Base-by-base conservation (phyloP, 2,797 vertebrate genomes). In the Enteromius argenteus region DNA sequence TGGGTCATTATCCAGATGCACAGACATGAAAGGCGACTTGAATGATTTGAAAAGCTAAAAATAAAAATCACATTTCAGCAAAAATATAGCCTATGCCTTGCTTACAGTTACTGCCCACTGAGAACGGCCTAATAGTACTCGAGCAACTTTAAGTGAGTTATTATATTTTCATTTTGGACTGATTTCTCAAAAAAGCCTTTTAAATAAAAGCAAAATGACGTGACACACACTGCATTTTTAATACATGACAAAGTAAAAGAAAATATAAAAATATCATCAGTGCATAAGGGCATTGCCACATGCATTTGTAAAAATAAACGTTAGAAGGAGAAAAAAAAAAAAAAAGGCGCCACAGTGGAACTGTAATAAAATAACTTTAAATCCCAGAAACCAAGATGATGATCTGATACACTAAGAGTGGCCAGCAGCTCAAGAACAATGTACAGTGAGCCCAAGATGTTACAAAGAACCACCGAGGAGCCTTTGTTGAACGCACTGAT, bases 1-100 rank as follows among this genome's bases (percentile, higher is more conserved):
- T 79, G 83, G 67, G 66, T 60, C n/a, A 49, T 83, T 56, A 37
- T 23, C 66, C 72, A 67, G 30, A n/a, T 37, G 53, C 30, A 11
- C 35, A 2, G 35, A 62, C 39, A 4, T 49, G 53, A 5, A 46
- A 71, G 67, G 19, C 11, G 64, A 75, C 44, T 19, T 27, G 21
- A 49, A 46, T 51, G n/a, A 49, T 35, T 75, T 42, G 15, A 10
- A 67, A 19, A 53, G 35, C n/a, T 13, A 46, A 19, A 17, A 44
- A 51, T 2, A 4, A 32, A 37, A 67, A 21, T 19, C 10, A 73
- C 17, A 35, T n/a, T 23, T 51, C 62, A 37, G 9, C 27, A 14
- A 53, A 10, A 17, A 69, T 58, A 5, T 44, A 44, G 42, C 42
- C 10, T 23, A 51, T 51, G 9, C 17, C 15, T 80, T 39, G 62